Evolutionary conservation across 1,140 invertebrate genomes (phyloP), one percentile per base, ranked within the genome.

Genomic region (Polyergus mexicanus): DNA sequence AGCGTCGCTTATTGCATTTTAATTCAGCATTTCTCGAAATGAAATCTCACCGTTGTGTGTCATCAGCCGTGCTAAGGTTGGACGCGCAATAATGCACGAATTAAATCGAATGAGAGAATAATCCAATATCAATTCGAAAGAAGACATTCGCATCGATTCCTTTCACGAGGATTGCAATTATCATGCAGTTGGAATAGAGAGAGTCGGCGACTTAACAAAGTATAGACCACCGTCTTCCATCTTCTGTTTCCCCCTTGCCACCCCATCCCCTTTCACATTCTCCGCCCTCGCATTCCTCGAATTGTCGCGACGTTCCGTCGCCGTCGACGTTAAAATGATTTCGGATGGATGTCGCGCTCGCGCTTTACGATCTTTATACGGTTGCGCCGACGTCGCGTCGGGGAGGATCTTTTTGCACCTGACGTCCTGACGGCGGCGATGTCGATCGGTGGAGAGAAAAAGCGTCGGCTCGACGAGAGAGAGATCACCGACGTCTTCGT

Each of bases 401-500:
- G 32, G 22, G 32, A 5, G 38, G 13, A 11, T 8, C 32, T 56
- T 54, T 6, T 35, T 22, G 65, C 25, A n/a, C 44, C 35, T 58
- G 19, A 11, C 25, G 6, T 56, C 35, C 38, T 11, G n/a, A 6
- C 41, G n/a, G 13, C 2, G 19, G n/a, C 5, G 16, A 2, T 11
- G 22, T n/a, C 13, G 72, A 13, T 11, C n/a, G 76, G 13, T 13
- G 47, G 44, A 47, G 54, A 38, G 60, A 69, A 54, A 81, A 81
- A 60, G 56, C 84, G 58, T 41, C 44, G 56, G n/a, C 76, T 35
- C 56, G 25, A 22, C 6, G 44, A 68, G 47, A 16, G 41, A 41
- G 44, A 68, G 63, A 35, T 56, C 76, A 32, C 44, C n/a, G 19
- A 74, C 51, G 35, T 83, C 84, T 83, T 72, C 84, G 62, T 72